Conservation (phyloP, 2,888 invertebrate genomes). For the Synergus itoensis region DNA sequence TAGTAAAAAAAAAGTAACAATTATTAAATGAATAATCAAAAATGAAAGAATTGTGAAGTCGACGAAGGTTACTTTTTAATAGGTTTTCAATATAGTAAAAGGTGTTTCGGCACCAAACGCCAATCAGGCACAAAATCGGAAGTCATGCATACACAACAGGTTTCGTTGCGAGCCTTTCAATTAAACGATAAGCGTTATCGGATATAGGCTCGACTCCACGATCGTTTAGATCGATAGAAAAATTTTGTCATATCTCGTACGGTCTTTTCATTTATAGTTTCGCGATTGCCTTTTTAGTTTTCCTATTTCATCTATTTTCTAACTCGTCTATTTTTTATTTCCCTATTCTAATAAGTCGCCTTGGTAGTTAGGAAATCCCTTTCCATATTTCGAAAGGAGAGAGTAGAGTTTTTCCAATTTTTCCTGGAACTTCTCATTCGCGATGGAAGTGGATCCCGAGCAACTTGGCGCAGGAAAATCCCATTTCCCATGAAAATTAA, state of each 20-base stretch:
- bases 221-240: constrained; percentile 42
- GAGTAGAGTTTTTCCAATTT: not conserved
- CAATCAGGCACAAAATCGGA: not conserved
- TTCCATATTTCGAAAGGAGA: not conserved
- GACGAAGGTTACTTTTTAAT: not conserved
- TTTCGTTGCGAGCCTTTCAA: constrained; percentile 62
- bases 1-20: no score
- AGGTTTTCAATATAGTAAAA: not conserved
- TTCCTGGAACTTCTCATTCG: not conserved
- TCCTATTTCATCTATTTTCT: not conserved
- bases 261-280: not conserved
- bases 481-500: constrained; percentile 60
- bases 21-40: not conserved
- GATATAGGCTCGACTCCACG: not conserved
- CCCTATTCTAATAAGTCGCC: not conserved
- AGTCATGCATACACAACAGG: not conserved
- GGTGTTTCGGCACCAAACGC: not conserved
- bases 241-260: constrained; percentile 26
- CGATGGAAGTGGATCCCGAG: not conserved
- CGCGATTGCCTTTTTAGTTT: not conserved
- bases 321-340: not conserved
- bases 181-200: constrained; percentile 68
- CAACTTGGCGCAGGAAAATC: constrained; percentile 57
- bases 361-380: constrained; percentile 25
- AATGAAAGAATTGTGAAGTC: not conserved